Percentiles rank a stretch among this genome's conserved stretches.
These are phyloP conservation scores for Neosalanx taihuensis DNA, from an alignment of 2,797 vertebrate species.

Conservation along the genomic window DNA sequence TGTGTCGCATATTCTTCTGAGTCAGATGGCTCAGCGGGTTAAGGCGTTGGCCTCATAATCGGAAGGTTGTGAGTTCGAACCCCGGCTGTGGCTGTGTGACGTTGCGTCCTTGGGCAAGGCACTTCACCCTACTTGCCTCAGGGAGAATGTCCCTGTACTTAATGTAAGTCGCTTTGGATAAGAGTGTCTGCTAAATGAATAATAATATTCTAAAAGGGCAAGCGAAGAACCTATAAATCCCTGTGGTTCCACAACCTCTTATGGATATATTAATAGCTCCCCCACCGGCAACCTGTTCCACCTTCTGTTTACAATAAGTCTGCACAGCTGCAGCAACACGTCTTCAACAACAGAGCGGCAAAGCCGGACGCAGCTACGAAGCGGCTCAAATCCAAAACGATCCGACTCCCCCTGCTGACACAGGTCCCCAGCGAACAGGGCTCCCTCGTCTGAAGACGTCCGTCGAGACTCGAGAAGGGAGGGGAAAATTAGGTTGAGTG, in stretches of 20 bases:
- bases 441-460: background rate
- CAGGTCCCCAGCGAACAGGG: background rate
- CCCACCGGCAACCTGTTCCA: constrained; percentile 4
- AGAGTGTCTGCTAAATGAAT: background rate
- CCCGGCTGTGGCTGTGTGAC: no score
- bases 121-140: no score
- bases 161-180: no score
- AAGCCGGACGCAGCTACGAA: constrained; percentile 36
- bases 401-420: constrained; percentile 21
- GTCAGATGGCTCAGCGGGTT: no score
- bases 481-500: background rate
- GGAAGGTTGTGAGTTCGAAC: no score
- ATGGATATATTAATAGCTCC: background rate
- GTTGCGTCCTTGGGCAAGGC: no score
- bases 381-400: constrained; percentile 24
- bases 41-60: no score
- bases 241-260: background rate
- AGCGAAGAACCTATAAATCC: constrained; percentile 16
- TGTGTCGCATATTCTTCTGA: no score
- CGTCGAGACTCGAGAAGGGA: background rate
- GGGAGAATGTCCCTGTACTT: no score
- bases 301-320: constrained; percentile 31
- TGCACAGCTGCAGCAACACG: constrained; percentile 41
- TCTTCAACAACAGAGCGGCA: constrained; percentile 30
- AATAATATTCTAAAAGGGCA: constrained; percentile 28